phyloP scores from a whole-genome alignment of 2,797 vertebrate species.

The Channallabes apus region DNA sequence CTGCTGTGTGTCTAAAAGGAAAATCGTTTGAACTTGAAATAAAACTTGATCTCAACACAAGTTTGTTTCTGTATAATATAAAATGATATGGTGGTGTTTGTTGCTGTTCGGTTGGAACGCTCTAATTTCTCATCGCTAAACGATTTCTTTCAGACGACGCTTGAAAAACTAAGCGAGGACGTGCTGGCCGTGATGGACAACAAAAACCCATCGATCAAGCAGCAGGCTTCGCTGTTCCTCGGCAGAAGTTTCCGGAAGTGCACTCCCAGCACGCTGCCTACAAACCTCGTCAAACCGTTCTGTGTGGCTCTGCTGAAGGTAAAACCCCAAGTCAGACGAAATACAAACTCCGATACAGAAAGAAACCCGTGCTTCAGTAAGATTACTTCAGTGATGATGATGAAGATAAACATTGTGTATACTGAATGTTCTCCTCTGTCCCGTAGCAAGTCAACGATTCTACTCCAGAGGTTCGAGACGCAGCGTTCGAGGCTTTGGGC shows the following conservation, averaged over 20 bases:
- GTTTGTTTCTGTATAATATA: neutral
- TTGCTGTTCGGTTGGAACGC: too few relatives aligned
- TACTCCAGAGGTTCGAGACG: constrained; percentile 93
- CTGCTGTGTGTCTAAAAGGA: neutral
- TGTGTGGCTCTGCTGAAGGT: constrained; percentile 96
- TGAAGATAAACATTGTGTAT: too few relatives aligned
- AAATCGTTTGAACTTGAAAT: too few relatives aligned
- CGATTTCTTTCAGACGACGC: constrained; percentile 77
- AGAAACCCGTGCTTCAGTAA: too few relatives aligned
- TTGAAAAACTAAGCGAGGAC: constrained; percentile 95
- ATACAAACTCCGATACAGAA: too few relatives aligned
- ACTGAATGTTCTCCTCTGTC: neutral
- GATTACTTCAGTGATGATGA: too few relatives aligned
- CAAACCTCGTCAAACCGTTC: constrained; percentile 89
- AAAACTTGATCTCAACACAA: neutral
- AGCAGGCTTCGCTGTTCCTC: constrained; percentile 94
- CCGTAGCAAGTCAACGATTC: constrained; percentile 95
- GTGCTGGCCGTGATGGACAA: constrained; percentile 99
- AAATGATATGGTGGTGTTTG: neutral
- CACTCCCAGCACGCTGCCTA: constrained; percentile 85
- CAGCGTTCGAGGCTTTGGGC: constrained; percentile 94
- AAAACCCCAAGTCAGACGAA: constrained; percentile 18
- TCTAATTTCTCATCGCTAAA: too few relatives aligned
- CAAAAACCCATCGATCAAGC: constrained; percentile 97
- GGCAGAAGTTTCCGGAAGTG: constrained; percentile 92